Percentiles rank a stretch among this genome's conserved stretches.
Evolutionary conservation across 2,113 vertebrate genomes (phyloP).

Genomic region (Phalacrocorax carbo): DNA sequence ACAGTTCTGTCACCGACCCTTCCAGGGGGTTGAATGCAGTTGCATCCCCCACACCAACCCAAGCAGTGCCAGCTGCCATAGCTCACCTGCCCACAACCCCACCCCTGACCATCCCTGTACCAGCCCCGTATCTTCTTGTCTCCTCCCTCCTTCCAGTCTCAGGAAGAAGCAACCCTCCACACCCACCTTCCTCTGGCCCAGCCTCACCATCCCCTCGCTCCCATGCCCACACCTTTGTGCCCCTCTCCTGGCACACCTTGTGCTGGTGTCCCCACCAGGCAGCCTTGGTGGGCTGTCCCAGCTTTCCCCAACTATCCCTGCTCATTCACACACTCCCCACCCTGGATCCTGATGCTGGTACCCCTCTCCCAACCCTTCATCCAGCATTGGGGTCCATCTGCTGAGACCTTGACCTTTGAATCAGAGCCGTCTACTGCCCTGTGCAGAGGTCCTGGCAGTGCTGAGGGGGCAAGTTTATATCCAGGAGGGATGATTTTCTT

Average conservation of each 20-base stretch:
- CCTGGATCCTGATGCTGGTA: accelerated
- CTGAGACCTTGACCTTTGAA: background rate
- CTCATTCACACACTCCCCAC: background rate
- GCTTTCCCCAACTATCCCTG: background rate
- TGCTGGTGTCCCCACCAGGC: background rate
- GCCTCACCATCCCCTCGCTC: background rate
- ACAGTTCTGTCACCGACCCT: accelerated
- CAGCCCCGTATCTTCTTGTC: accelerated
- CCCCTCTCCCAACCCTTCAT: background rate
- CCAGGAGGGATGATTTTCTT: background rate
- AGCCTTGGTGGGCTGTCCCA: accelerated
- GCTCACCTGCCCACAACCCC: background rate
- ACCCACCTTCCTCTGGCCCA: background rate
- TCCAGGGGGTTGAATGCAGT: background rate
- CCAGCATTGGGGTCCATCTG: background rate
- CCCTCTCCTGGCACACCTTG: background rate
- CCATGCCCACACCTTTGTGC: accelerated
- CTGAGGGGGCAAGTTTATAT: background rate
- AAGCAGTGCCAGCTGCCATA: background rate
- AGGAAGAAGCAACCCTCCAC: background rate
- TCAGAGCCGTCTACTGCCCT: background rate
- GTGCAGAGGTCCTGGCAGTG: background rate
- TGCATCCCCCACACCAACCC: background rate
- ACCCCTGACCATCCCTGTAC: background rate
- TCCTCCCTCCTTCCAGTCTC: background rate